Evolutionary conservation across 2,888 invertebrate genomes (phyloP).

Genomic region (Sphaerophoria rueppellii): DNA sequence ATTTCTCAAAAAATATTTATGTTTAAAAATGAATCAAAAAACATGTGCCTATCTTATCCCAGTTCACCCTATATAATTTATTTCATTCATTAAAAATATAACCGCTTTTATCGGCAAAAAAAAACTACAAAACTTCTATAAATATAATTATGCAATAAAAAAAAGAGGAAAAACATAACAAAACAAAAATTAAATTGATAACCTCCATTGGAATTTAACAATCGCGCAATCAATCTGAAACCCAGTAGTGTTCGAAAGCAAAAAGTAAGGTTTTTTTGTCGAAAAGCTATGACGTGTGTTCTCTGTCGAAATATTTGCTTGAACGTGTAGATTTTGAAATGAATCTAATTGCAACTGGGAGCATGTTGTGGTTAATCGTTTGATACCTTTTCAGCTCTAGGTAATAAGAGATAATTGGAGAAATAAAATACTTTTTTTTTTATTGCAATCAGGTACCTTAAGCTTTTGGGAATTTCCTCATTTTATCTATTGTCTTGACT

Average conservation of each 20-base stretch:
- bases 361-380: background rate
- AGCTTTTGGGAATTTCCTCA: constrained; percentile 2
- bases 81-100: constrained; percentile 9
- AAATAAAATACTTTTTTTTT: constrained; percentile 16
- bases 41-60: background rate
- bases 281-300: background rate
- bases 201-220: background rate
- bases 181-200: background rate
- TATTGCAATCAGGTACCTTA: background rate
- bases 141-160: constrained; percentile 16
- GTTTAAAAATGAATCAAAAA: background rate
- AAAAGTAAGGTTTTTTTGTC: background rate
- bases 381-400: background rate
- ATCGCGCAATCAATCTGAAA: background rate
- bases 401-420: constrained; percentile 12
- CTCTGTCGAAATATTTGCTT: background rate
- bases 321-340: background rate
- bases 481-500: background rate
- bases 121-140: background rate
- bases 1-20: background rate
- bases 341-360: constrained; percentile 1
- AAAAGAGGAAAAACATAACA: background rate
- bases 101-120: constrained; percentile 10
- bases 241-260: background rate
- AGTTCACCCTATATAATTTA: background rate